Base-by-base conservation (phyloP, 2,888 invertebrate genomes). In the Leucozona laternaria region DNA sequence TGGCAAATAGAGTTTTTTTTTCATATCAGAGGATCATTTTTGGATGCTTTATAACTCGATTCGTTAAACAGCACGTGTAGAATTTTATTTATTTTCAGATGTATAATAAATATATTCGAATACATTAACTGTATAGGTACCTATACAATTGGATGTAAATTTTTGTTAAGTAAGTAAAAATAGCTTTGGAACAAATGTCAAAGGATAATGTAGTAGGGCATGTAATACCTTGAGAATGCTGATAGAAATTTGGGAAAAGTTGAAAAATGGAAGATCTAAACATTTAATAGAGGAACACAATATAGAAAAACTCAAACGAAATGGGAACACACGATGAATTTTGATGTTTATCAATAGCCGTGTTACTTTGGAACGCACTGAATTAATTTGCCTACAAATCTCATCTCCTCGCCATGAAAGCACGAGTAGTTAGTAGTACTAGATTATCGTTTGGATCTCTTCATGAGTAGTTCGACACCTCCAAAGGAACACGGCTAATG, bases 81-180 rank as follows among this genome's bases (percentile, higher is more conserved):
- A 78, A 60, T 86, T 82, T 50, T 48, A 76, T 78, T 80, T 78
- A 85, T 85, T 68, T 85, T 73, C n/a, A 28, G 68, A 57, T 78
- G 76, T 53, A 64, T 55, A 60, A 45, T 15, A 6, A 13, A 40
- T 40, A 55, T 43, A 57, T 17, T 15, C 20, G 1, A 58, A 7
- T 55, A 31, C 22, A 40, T 37, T 22, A 57, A 64, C 17, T n/a
- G n/a, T n/a, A 31, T 28, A 28, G n/a, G n/a, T n/a, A n/a, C n/a
- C n/a, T 10, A 15, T 15, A 11, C 5, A 17, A 4, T 11, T 57
- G 17, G 5, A 25, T 53, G 7, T 25, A 7, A 13, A 25, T 53
- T 11, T 45, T 17, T 8, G 17, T 45, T n/a, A 10, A 2, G 0
- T 34, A 17, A 17, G 57, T 57, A 57, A 58, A 37, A 37, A 40